A percentile compares a stretch with the other conserved stretches of the same genome.
Conservation (phyloP, 2,888 invertebrate species). For the Melanostoma mellinum region DNA sequence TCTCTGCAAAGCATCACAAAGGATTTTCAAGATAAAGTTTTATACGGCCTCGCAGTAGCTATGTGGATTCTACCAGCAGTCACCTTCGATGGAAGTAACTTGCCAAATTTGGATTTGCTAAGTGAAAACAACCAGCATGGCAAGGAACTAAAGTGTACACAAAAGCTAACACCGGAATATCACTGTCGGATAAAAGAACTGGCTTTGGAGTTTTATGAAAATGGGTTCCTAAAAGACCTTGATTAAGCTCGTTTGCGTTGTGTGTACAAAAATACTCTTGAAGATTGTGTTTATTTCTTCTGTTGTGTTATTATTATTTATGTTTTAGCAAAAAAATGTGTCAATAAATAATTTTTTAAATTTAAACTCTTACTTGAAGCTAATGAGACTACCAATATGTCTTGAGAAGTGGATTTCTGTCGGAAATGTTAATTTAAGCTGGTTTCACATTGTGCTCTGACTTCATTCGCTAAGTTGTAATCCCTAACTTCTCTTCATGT, state of each 20-base stretch:
- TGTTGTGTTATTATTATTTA: slow-evolving; percentile 21
- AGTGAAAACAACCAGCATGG: slow-evolving; percentile 77
- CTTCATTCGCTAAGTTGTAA: too few relatives aligned
- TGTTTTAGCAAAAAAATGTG: neutral
- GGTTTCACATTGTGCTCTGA: too few relatives aligned
- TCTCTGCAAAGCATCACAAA: slow-evolving; percentile 77
- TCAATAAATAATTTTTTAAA: slow-evolving; percentile 16
- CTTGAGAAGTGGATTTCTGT: too few relatives aligned
- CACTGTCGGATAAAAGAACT: slow-evolving; percentile 79
- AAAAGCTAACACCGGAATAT: slow-evolving; percentile 80
- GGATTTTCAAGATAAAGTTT: slow-evolving; percentile 78
- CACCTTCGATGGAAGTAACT: slow-evolving; percentile 80
- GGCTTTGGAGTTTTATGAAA: slow-evolving; percentile 79
- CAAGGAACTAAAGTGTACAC: slow-evolving; percentile 78
- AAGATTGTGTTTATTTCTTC: neutral
- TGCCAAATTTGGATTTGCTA: slow-evolving; percentile 79
- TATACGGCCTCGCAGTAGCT: slow-evolving; percentile 79
- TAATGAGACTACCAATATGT: too few relatives aligned
- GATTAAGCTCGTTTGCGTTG: slow-evolving; percentile 9
- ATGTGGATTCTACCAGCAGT: slow-evolving; percentile 81
- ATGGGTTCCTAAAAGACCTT: slow-evolving; percentile 76
- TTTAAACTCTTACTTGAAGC: too few relatives aligned
- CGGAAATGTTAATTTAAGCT: too few relatives aligned
- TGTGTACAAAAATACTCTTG: neutral
- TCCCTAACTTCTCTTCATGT: too few relatives aligned